A percentile compares a stretch with the other conserved stretches of the same genome.
Evolutionary conservation across 2,113 vertebrate species (phyloP).

Genomic region (Cariama cristata): DNA sequence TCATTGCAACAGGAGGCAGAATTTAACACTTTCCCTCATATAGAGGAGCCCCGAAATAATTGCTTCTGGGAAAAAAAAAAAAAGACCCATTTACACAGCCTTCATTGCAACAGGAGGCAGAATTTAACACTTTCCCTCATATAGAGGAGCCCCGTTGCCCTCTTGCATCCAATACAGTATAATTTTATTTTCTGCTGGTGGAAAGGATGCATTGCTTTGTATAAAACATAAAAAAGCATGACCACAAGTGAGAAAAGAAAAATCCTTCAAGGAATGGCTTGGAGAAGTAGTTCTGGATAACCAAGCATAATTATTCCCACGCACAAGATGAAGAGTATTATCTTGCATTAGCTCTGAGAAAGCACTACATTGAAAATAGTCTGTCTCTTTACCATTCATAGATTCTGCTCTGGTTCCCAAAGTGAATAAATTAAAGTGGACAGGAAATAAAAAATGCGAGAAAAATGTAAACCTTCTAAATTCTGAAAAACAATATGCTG

Average conservation of each 20-base stretch:
- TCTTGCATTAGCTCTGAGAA: background rate
- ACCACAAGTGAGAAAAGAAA: background rate
- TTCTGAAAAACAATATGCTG: background rate
- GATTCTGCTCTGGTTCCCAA: background rate
- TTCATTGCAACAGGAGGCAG: background rate
- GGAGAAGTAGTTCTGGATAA: background rate
- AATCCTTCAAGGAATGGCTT: background rate
- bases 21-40: slow-evolving; percentile 11
- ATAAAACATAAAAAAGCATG: background rate
- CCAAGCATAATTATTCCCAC: background rate
- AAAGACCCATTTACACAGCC: background rate
- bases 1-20: background rate
- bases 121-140: slow-evolving; percentile 24
- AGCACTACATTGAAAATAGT: background rate
- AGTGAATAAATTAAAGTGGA: background rate
- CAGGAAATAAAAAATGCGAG: background rate
- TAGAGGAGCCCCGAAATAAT: slow-evolving; percentile 22
- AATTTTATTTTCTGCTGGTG: background rate
- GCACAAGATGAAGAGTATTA: background rate
- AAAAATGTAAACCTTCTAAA: background rate
- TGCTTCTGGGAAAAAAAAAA: background rate
- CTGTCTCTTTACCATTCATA: background rate
- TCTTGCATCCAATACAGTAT: background rate
- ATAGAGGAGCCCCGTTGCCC: background rate
- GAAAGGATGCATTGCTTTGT: background rate